Evolutionary conservation across 92 coral and sea anemone genomes (phyloP).

Genomic region (Palythoa grandis): DNA sequence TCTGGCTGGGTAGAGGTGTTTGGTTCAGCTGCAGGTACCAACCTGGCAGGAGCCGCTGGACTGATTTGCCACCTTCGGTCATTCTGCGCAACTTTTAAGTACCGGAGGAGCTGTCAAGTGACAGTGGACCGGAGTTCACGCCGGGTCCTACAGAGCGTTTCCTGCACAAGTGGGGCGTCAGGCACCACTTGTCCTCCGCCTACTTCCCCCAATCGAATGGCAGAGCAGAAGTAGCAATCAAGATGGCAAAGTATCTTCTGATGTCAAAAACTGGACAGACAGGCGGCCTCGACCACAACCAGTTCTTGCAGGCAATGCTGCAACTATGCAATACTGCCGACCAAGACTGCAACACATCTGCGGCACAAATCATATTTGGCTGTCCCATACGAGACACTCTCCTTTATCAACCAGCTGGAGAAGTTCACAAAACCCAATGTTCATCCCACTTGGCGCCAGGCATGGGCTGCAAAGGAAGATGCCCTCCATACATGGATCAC

Average conservation of each 20-base stretch:
- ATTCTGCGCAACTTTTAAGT: conserved; percentile 37
- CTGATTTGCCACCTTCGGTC: conserved; percentile 44
- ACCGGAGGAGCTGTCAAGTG: conserved; percentile 47
- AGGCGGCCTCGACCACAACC: conserved; percentile 52
- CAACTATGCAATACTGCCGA: conserved; percentile 51
- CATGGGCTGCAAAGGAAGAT: conserved; percentile 55
- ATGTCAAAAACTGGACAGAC: conserved; percentile 56
- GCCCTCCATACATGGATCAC: conserved; percentile 44
- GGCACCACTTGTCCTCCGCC: conserved; percentile 46
- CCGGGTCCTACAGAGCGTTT: conserved; percentile 39
- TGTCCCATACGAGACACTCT: conserved; percentile 45
- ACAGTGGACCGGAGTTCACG: conserved; percentile 44
- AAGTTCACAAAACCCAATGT: conserved; percentile 52
- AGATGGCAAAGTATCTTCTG: conserved; percentile 27
- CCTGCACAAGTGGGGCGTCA: conserved; percentile 38
- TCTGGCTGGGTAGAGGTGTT: conserved; percentile 59
- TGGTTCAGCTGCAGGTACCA: conserved; percentile 42
- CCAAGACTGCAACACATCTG: conserved; percentile 48
- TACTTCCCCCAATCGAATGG: conserved; percentile 48
- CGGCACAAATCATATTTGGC: conserved; percentile 53
- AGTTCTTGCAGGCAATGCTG: conserved; percentile 50
- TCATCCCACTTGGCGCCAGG: conserved; percentile 50
- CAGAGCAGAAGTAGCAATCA: conserved; percentile 46
- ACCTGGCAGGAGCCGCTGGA: conserved; percentile 51
- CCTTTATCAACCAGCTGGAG: conserved; percentile 49